Evolutionary conservation across 92 coral and sea anemone species (phyloP).

Genomic region (Desmophyllum pertusum): DNA sequence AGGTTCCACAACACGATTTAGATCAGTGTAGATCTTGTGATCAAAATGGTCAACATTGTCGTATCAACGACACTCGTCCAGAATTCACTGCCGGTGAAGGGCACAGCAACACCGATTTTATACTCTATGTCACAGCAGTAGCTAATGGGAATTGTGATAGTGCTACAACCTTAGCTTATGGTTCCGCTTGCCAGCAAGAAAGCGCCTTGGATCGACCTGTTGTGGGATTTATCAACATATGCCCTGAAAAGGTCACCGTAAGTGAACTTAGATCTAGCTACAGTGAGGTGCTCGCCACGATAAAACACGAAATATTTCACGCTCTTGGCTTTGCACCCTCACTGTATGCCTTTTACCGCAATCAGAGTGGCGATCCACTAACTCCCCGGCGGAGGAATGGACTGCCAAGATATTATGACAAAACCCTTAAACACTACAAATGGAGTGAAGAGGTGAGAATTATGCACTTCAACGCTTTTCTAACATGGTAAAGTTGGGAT

Average conservation of each 20-base stretch:
- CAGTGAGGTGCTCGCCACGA: constrained; percentile 77
- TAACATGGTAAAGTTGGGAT: not conserved
- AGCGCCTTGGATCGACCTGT: constrained; percentile 83
- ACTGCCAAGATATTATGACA: constrained; percentile 52
- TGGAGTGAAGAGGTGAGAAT: constrained; percentile 85
- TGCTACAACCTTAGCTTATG: constrained; percentile 70
- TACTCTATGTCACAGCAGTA: constrained; percentile 76
- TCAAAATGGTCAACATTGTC: constrained; percentile 59
- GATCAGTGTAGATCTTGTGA: constrained; percentile 87
- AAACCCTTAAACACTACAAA: constrained; percentile 11
- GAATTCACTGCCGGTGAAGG: constrained; percentile 62
- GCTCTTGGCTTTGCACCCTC: constrained; percentile 95
- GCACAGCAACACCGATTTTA: constrained; percentile 76
- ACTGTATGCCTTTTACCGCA: constrained; percentile 83
- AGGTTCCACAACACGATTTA: constrained; percentile 70
- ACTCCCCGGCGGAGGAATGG: constrained; percentile 72
- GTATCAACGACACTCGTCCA: constrained; percentile 45
- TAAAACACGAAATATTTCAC: constrained; percentile 95
- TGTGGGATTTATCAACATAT: constrained; percentile 92
- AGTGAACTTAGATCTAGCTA: constrained; percentile 44
- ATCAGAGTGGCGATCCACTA: constrained; percentile 70
- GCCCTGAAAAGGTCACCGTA: constrained; percentile 67
- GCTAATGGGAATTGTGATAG: constrained; percentile 60
- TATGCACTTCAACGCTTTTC: not conserved
- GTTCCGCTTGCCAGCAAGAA: constrained; percentile 92